Conservation (phyloP, 2,113 vertebrate genomes). For the Limanda limanda region DNA sequence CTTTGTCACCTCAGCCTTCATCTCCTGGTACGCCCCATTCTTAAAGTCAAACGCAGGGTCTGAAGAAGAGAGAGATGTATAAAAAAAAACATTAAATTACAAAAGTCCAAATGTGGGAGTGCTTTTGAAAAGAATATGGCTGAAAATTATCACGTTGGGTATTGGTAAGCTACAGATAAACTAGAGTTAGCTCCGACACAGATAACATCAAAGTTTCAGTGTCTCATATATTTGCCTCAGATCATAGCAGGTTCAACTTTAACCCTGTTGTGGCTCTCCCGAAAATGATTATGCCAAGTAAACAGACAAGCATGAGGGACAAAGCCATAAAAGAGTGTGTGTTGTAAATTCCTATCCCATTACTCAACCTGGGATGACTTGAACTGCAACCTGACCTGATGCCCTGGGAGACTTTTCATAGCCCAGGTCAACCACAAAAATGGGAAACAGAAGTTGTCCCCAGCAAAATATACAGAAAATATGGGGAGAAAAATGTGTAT, state of each 20-base stretch:
- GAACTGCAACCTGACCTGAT: constrained; percentile 39
- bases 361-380: constrained; percentile 23
- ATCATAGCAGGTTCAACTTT: constrained; percentile 3
- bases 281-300: constrained; percentile 36
- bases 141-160: not conserved
- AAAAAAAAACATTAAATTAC: not conserved
- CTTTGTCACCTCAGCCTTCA: constrained; percentile 90
- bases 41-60: constrained; percentile 74
- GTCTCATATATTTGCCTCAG: not conserved
- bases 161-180: not conserved
- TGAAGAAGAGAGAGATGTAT: constrained; percentile 14
- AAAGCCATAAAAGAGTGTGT: constrained; percentile 42
- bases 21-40: constrained; percentile 85
- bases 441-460: not conserved
- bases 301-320: constrained; percentile 41
- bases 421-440: not conserved
- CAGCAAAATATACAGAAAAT: not conserved
- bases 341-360: constrained; percentile 62
- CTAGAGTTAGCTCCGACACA: not conserved
- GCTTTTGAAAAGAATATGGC: not conserved
- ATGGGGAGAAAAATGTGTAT: not conserved
- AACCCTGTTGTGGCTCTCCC: not conserved
- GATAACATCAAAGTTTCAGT: constrained; percentile 7
- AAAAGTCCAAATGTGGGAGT: too few relatives aligned
- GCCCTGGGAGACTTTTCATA: constrained; percentile 11